phyloP scores from a whole-genome alignment of 2,113 vertebrate genomes.

The Scomber colias region DNA sequence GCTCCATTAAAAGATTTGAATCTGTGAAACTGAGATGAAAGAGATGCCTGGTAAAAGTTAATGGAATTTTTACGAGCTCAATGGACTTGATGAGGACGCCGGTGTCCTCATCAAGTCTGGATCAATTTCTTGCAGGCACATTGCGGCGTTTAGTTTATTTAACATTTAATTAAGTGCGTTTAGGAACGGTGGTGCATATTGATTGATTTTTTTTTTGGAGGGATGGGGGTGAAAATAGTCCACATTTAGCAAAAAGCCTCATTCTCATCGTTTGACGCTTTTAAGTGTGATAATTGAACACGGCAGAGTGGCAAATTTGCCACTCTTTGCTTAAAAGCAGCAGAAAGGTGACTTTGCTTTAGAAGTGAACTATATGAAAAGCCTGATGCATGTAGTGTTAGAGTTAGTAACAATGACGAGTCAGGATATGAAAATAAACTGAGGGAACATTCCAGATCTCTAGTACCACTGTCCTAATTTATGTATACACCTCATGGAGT shows the following conservation, averaged over 20 bases:
- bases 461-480: slow-evolving; percentile 30
- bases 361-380: neutral
- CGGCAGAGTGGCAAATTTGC: slow-evolving; percentile 17
- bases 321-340: slow-evolving; percentile 14
- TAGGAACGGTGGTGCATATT: slow-evolving; percentile 26
- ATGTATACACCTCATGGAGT: slow-evolving; percentile 5
- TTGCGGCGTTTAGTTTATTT: slow-evolving; percentile 67
- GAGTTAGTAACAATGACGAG: slow-evolving; percentile 16
- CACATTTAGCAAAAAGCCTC: slow-evolving; percentile 26
- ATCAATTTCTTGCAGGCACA: slow-evolving; percentile 66
- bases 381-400: neutral
- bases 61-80: slow-evolving; percentile 77
- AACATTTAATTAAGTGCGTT: slow-evolving; percentile 62
- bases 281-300: neutral
- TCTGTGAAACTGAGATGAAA: slow-evolving; percentile 67
- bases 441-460: slow-evolving; percentile 40
- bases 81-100: slow-evolving; percentile 59
- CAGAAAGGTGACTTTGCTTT: neutral
- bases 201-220: slow-evolving; percentile 17
- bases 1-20: slow-evolving; percentile 78
- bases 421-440: slow-evolving; percentile 62
- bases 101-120: slow-evolving; percentile 59
- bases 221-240: slow-evolving; percentile 1
- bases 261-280: slow-evolving; percentile 24
- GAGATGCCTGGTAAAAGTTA: slow-evolving; percentile 66